Evolutionary conservation across 2,888 invertebrate genomes (phyloP), one percentile per base, ranked within the genome.

Genomic region (Loripinus fragilis): DNA sequence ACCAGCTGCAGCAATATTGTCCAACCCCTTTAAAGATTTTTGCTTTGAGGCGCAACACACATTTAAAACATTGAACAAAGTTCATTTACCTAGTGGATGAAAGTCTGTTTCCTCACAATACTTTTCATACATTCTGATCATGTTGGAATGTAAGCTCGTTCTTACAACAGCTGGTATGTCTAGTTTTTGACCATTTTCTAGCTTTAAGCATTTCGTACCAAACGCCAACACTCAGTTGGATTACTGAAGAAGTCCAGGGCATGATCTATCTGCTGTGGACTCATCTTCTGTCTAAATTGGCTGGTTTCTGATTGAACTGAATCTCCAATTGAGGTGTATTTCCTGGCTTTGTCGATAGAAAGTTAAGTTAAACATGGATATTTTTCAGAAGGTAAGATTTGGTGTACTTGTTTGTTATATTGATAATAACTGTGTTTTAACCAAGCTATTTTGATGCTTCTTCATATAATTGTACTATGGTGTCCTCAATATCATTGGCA

Each of bases 31-130:
- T 23, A 71, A 60, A 12, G 55, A 60, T 60, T 55, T 60, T 71
- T 60, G 33, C 41, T 60, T 71, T 23, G 60, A 35, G 23, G 60
- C 55, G 23, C 42, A 20, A 42, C 45, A 45, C 8, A 20, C 45
- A 20, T 45, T 45, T 12, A 45, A 3, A 15, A 45, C 20, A 45
- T 52, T 73, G 25, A 35, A 73, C 20, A 66, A 66, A 28, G 73
- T 41, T 35, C 52, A 66, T 15, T 55, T 55, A 2, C 48, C 35
- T 38, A 73, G 50, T 33, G 66, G 73, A n/a, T 30, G 35, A 66
- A 73, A 73, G 35, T 66, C 48, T 5, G 65, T 66, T 50, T 73
- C 73, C n/a, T 50, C 38, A 38, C 66, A 73, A 38, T 66, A 73
- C 17, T 66, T 52, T 1, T 25, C 38, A 33, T 73, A 73, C 66